Conservation (phyloP, 2,113 vertebrate species). For the Cyanoliseus patagonus region DNA sequence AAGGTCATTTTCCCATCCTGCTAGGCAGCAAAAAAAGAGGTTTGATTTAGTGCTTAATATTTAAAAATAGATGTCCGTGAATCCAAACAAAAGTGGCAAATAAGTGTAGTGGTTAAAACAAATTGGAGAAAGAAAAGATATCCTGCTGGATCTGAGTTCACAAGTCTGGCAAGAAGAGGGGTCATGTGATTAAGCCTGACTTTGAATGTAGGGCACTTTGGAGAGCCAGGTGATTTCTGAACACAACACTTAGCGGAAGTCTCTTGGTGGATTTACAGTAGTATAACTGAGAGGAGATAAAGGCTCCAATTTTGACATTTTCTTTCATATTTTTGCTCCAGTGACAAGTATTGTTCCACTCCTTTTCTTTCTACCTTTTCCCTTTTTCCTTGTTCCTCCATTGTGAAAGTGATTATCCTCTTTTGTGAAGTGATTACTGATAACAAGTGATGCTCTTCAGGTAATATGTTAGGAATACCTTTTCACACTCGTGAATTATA, state of each 20-base stretch:
- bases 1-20: neutral
- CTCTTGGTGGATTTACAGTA: neutral
- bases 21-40: neutral
- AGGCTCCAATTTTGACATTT: constrained; percentile 28
- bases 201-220: constrained; percentile 51
- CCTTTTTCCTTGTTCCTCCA: neutral
- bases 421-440: constrained; percentile 13
- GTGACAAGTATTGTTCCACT: constrained; percentile 36
- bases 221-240: constrained; percentile 48
- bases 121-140: constrained; percentile 22
- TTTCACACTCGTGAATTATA: neutral
- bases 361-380: constrained; percentile 11
- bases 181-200: constrained; percentile 59
- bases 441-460: neutral
- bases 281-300: constrained; percentile 8
- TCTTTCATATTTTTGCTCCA: neutral
- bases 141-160: constrained; percentile 18
- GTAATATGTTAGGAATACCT: neutral
- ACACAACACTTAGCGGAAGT: constrained; percentile 1
- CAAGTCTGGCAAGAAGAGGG: constrained; percentile 5
- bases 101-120: constrained; percentile 11
- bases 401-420: neutral
- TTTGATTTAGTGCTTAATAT: constrained; percentile 32
- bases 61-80: neutral
- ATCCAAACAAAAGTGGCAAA: neutral